Evolutionary conservation across 2,888 invertebrate species (phyloP).

Genomic region (Xestobium rufovillosum): DNA sequence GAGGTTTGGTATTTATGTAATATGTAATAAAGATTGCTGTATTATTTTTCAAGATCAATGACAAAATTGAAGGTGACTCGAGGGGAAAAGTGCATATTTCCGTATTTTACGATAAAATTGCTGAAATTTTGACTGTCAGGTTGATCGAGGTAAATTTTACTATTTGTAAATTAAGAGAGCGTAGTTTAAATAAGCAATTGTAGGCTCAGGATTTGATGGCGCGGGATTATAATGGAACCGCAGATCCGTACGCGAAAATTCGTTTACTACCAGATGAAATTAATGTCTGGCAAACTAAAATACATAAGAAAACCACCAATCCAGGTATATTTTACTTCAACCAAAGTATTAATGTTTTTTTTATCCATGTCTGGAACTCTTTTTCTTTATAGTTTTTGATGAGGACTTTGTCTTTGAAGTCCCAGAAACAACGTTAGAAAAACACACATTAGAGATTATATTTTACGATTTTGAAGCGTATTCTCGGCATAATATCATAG

Average conservation of each 20-base stretch:
- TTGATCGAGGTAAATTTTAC: conserved; percentile 52
- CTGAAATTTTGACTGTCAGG: conserved; percentile 55
- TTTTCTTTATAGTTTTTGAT: conserved; percentile 49
- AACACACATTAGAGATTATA: conserved; percentile 53
- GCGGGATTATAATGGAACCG: conserved; percentile 52
- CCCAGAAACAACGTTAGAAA: conserved; percentile 45
- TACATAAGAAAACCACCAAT: conserved; percentile 57
- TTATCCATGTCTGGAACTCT: too few species aligned
- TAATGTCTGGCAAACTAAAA: conserved; percentile 55
- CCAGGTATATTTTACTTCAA: conserved; percentile 45
- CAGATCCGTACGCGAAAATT: conserved; percentile 61
- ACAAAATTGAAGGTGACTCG: conserved; percentile 44
- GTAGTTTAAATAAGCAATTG: neutral
- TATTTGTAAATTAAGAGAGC: neutral
- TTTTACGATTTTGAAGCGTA: conserved; percentile 60
- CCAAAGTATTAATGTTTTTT: conserved; percentile 20
- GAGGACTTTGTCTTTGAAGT: conserved; percentile 64
- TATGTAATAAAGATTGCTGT: too few species aligned
- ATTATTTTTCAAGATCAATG: too few species aligned
- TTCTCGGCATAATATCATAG: conserved; percentile 56
- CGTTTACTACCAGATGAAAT: conserved; percentile 53
- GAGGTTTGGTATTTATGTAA: too few species aligned
- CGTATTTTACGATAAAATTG: conserved; percentile 54
- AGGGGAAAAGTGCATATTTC: conserved; percentile 57
- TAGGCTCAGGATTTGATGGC: conserved; percentile 52